phyloP scores from a whole-genome alignment of 2,797 vertebrate genomes.

The Molossus molossus region DNA sequence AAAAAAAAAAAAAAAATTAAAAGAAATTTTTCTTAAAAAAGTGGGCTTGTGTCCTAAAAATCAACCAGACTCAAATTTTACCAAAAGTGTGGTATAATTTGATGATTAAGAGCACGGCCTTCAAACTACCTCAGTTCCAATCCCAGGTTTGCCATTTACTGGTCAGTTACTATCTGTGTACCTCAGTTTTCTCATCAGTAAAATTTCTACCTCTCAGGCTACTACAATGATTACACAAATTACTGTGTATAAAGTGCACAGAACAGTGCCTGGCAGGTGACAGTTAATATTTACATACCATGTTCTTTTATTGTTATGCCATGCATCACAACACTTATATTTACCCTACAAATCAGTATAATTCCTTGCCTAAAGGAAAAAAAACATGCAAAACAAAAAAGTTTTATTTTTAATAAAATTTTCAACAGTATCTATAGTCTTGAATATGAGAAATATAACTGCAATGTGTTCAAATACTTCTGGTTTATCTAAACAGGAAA shows the following conservation, averaged over 20 bases:
- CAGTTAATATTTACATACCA: background rate
- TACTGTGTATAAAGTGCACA: background rate
- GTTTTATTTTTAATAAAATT: background rate
- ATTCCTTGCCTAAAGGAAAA: background rate
- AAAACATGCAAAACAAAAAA: background rate
- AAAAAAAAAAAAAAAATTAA: too few relatives aligned
- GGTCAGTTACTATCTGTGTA: background rate
- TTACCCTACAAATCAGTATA: background rate
- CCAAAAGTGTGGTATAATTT: background rate
- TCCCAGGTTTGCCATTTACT: background rate
- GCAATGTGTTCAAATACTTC: background rate
- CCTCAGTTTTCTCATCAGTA: constrained; percentile 23
- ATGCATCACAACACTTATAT: background rate
- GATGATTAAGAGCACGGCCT: background rate
- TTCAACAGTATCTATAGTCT: background rate
- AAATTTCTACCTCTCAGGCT: background rate
- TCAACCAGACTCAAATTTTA: background rate
- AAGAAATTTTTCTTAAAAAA: background rate
- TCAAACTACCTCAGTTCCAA: background rate
- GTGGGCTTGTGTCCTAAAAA: background rate
- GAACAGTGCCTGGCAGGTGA: background rate
- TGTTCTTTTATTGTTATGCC: background rate
- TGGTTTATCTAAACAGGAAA: background rate
- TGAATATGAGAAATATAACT: constrained; percentile 34
- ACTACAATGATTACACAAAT: background rate